Conservation (phyloP, 2,888 invertebrate genomes). For the Drosophila setosimentum region DNA sequence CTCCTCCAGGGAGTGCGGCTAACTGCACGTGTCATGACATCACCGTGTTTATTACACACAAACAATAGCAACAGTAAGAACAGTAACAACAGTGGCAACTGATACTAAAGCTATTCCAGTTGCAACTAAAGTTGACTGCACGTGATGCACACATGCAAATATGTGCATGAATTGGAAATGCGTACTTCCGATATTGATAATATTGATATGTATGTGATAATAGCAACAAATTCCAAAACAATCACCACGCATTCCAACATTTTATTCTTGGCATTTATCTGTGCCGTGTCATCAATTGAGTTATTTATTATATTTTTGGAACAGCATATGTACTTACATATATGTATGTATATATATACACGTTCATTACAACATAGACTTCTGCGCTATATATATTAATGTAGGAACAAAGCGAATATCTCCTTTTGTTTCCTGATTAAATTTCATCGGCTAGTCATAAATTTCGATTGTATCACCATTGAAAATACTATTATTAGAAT, state of each 20-base stretch:
- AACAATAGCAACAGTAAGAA: background rate
- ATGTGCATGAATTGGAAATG: conserved; percentile 7
- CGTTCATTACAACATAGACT: background rate
- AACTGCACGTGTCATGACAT: conserved; percentile 17
- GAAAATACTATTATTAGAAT: background rate
- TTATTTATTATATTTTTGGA: conserved; percentile 33
- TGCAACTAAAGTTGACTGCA: conserved; percentile 26
- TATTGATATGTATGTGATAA: conserved; percentile 49
- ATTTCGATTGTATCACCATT: background rate
- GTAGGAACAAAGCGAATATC: background rate
- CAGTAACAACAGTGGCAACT: background rate
- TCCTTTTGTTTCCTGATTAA: background rate
- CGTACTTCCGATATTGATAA: conserved; percentile 51
- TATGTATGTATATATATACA: conserved; percentile 2
- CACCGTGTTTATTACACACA: background rate
- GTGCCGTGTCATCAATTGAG: conserved; percentile 38
- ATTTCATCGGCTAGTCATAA: background rate
- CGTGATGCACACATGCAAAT: conserved; percentile 50
- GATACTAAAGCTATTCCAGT: background rate
- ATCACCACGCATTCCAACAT: conserved; percentile 3
- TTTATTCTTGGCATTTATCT: background rate
- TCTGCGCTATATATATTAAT: background rate
- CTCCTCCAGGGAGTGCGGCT: background rate
- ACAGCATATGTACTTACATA: conserved; percentile 24
- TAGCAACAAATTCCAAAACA: conserved; percentile 12